Evolutionary conservation across 2,797 vertebrate genomes (phyloP).

Genomic region (Eurystomus glaucurus): DNA sequence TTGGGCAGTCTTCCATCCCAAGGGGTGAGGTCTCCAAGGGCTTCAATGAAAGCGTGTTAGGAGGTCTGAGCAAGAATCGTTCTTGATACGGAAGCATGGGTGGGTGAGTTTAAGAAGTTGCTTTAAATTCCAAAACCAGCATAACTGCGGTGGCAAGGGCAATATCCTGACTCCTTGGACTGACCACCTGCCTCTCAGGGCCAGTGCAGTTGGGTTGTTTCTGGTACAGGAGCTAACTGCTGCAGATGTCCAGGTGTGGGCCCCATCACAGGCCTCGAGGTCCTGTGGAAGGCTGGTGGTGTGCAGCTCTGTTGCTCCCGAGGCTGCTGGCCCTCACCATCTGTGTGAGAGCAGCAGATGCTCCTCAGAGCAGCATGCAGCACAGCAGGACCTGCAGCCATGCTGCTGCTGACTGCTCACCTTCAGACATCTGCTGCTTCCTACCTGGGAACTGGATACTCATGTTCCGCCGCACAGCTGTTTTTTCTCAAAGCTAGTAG

Average conservation of each 20-base stretch:
- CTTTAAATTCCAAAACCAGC: background rate
- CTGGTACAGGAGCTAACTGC: background rate
- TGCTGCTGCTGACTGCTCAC: conserved; percentile 14
- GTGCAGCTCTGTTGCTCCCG: background rate
- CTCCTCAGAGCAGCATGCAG: background rate
- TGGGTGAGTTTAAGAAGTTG: background rate
- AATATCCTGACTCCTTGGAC: background rate
- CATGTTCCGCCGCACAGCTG: accelerated
- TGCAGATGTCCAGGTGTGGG: background rate
- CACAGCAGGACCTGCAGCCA: background rate
- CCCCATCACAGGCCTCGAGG: accelerated
- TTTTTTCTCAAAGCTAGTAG: background rate
- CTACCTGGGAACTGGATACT: background rate
- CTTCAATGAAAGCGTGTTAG: accelerated
- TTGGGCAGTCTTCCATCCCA: background rate
- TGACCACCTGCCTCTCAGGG: background rate
- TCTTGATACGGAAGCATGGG: background rate
- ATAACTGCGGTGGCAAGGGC: background rate
- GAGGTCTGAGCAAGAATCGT: background rate
- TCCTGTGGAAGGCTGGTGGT: accelerated
- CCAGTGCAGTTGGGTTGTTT: background rate
- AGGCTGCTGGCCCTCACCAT: background rate
- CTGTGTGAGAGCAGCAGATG: background rate
- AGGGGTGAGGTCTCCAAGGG: accelerated
- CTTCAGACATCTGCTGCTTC: conserved; percentile 38